Base-by-base conservation (phyloP, 2,113 vertebrate species). In the Odocoileus virginianus region DNA sequence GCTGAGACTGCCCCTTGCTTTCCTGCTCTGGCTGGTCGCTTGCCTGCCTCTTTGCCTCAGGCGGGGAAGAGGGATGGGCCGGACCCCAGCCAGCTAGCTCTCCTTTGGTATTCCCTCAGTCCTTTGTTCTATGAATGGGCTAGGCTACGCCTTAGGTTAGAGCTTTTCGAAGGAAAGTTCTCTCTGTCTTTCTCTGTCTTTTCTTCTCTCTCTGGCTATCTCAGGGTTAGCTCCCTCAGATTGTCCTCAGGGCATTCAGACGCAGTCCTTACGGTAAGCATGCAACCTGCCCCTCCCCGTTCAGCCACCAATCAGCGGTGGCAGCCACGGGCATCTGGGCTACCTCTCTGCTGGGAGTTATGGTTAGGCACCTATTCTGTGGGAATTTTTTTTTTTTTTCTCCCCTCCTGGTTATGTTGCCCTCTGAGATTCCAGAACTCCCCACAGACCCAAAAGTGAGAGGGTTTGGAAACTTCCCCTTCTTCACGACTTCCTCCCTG, bases 1-100 rank as follows among this genome's bases (percentile, higher is more conserved):
- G 33, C 16, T 2, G 33, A 36, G 61, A 67, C 2, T 67, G 64
- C 8, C 64, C 33, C 33, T 67, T 67, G 33, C 7, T 7, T 67
- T 67, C 33, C 1, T 0, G 16, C 33, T n/a, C 61, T n/a, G 61
- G 16, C 33, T 67, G 16, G 16, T 67, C 7, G 3, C 61, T 64
- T 14, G 3, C 61, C 61, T n/a, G 7, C 61, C 61, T 67, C 61
- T 64, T 15, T n/a, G 61, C 16, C 33, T 67, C 16, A 67, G 61
- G 61, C 61, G 2, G 16, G 61, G 61, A 16, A 7, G 1, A 0
- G 7, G 2, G 33, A 64, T n/a, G 61, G 33, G 16, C 16, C 15
- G 3, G 61, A 64, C 61, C 61, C n/a, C 15, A 64, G 61, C 61
- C 61, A 64, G 61, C 33, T 17, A 64, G 7, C 61, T 64, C 61